These are phyloP conservation scores for Pollenia labialis DNA, from an alignment of 2,888 invertebrate genomes.

Conservation along the genomic window DNA sequence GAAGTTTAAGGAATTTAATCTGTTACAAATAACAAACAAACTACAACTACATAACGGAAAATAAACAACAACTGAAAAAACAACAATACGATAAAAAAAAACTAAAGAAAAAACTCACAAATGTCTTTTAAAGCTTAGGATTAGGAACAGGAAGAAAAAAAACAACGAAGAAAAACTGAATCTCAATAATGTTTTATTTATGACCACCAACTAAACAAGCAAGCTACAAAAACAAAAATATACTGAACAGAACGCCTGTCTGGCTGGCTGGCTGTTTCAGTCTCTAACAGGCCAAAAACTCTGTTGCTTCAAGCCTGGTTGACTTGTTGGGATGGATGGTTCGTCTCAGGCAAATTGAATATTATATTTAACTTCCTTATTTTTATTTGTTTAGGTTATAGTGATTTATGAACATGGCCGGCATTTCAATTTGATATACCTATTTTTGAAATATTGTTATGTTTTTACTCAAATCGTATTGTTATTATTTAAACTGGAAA, in stretches of 20 bases:
- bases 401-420: slow-evolving; percentile 50
- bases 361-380: background rate
- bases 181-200: slow-evolving; percentile 47
- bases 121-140: slow-evolving; percentile 37
- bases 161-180: background rate
- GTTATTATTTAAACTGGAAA: background rate
- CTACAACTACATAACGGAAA: background rate
- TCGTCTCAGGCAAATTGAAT: slow-evolving; percentile 44
- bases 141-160: background rate
- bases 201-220: slow-evolving; percentile 34
- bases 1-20: slow-evolving; percentile 37
- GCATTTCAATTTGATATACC: background rate
- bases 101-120: slow-evolving; percentile 16
- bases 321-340: background rate
- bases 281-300: background rate
- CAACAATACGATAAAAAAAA: background rate
- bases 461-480: no score
- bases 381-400: slow-evolving; percentile 32
- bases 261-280: background rate
- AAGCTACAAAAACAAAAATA: slow-evolving; percentile 27
- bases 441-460: no score
- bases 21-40: background rate
- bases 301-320: background rate
- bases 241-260: no score
- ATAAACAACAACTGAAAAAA: background rate